phyloP scores from a whole-genome alignment of 2,888 invertebrate genomes.

The Eupithecia subumbrata region DNA sequence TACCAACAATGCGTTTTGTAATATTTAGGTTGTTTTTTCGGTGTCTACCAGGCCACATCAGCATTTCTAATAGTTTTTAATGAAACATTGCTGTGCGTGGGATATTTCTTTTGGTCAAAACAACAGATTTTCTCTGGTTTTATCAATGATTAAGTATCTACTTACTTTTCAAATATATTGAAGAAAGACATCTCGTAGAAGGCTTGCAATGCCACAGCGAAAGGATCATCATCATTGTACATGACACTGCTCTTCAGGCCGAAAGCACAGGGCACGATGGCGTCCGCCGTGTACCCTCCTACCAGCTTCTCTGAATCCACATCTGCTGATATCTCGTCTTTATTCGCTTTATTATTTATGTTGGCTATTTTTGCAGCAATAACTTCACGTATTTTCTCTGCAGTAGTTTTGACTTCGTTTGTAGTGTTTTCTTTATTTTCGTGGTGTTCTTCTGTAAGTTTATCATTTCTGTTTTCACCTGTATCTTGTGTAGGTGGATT shows the following conservation, averaged over 20 bases:
- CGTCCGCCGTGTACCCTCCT: slow-evolving; percentile 79
- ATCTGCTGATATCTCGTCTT: slow-evolving; percentile 44
- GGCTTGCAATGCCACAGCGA: slow-evolving; percentile 75
- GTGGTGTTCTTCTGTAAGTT: neutral
- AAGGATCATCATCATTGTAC: slow-evolving; percentile 73
- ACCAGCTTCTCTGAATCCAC: slow-evolving; percentile 71
- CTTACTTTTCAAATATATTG: slow-evolving; percentile 79
- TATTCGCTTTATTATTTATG: slow-evolving; percentile 5
- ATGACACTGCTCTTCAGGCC: slow-evolving; percentile 75
- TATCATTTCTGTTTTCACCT: neutral
- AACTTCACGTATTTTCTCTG: neutral
- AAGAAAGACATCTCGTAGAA: slow-evolving; percentile 74
- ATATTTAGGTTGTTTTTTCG: neutral
- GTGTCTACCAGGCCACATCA: too few relatives aligned
- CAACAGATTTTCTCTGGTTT: neutral
- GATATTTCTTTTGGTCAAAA: neutral
- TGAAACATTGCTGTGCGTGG: neutral
- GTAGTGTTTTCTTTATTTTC: slow-evolving; percentile 20
- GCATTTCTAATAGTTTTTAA: too few relatives aligned
- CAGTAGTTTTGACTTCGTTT: neutral
- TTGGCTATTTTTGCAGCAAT: neutral
- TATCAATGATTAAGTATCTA: slow-evolving; percentile 32
- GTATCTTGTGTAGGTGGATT: neutral
- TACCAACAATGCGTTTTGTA: neutral
- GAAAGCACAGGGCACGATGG: slow-evolving; percentile 79